Evolutionary conservation across 2,113 vertebrate species (phyloP), one percentile per base, ranked within the genome.

Genomic region (Microcebus ravelobensis): DNA sequence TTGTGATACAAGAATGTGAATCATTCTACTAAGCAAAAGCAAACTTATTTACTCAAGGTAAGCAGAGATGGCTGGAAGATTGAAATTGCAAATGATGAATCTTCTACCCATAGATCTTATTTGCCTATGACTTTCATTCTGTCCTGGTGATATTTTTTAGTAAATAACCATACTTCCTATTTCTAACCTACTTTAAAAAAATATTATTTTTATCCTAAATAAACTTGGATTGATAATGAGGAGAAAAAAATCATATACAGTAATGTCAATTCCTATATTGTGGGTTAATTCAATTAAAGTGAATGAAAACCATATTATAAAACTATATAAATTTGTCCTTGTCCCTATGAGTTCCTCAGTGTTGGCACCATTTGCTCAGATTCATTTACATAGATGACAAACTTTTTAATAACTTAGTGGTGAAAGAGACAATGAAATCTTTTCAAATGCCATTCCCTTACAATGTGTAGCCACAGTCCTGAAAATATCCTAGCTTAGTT

Each of bases 1-100:
- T 80, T 87, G 20, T 48, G 71, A 48, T 57, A 87, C 45, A 87
- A 86, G 34, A 87, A 65, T 77, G 57, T 27, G 5, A 2, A 2
- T 96, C 93, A 95, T 96, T 98, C 65, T 91, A 79, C 74, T 95
- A 98, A 97, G 80, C 87, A 97, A 96, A 97, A 96, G 36, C 61
- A 97, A 84, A 98, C 92, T 97, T 96, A 88, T 96, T 98, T 98
- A 98, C 87, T 65, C 27, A 73, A 59, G 85, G 87, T 94, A 94
- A 95, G 81, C 94, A 97, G 95, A 97, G 89, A 71, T 96, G 88
- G 36, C 87, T 97, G 87, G 71, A 98, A 95, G 31, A 95, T 65
- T 87, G 25, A 86, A 95, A 82, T 95, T 96, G 71, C 52, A 97
- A 91, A 92, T 48, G 70, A 94, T 91, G 36, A 76, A 82, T 97